A percentile compares a stretch with the other conserved stretches of the same genome.
phyloP scores from a whole-genome alignment of 2,113 vertebrate genomes.

The Chitala chitala region DNA sequence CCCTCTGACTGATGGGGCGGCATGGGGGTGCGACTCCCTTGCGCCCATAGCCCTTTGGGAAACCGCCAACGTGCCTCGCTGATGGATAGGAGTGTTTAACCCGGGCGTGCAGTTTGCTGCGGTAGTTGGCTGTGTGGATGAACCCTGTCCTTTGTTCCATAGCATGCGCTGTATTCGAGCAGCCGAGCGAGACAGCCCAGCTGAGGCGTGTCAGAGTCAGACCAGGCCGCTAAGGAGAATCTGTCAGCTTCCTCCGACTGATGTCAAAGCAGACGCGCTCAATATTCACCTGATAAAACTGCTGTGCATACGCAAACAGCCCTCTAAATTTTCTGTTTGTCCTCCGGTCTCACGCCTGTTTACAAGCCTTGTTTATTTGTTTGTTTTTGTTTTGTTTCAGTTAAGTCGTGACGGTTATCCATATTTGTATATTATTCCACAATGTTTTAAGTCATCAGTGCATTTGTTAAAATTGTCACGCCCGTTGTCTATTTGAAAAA shows the following conservation, averaged over 20 bases:
- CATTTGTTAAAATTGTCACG: too few relatives aligned
- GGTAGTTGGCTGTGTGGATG: constrained; percentile 47
- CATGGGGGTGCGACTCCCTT: constrained; percentile 53
- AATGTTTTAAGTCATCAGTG: too few relatives aligned
- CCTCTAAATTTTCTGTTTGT: not conserved
- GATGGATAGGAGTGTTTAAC: constrained; percentile 72
- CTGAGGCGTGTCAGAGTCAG: constrained; percentile 60
- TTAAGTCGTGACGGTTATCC: not conserved
- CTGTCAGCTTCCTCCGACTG: constrained; percentile 55
- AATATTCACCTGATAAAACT: constrained; percentile 49
- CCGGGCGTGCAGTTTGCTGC: constrained; percentile 56
- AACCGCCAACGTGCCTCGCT: constrained; percentile 43
- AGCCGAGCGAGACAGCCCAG: constrained; percentile 33
- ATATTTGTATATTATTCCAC: not conserved
- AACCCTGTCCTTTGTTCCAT: not conserved
- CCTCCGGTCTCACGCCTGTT: not conserved
- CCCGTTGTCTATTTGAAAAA: too few relatives aligned
- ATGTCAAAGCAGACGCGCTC: constrained; percentile 51
- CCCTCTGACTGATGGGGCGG: constrained; percentile 51
- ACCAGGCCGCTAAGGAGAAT: constrained; percentile 51
- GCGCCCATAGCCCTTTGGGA: constrained; percentile 41
- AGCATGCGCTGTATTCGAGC: not conserved
- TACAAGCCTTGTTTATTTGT: not conserved
- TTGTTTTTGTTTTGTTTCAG: not conserved
- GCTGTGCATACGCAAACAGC: constrained; percentile 41